A percentile compares a stretch with the other conserved stretches of the same genome.
Conservation (phyloP, 2,113 vertebrate genomes). For the Scomber scombrus region DNA sequence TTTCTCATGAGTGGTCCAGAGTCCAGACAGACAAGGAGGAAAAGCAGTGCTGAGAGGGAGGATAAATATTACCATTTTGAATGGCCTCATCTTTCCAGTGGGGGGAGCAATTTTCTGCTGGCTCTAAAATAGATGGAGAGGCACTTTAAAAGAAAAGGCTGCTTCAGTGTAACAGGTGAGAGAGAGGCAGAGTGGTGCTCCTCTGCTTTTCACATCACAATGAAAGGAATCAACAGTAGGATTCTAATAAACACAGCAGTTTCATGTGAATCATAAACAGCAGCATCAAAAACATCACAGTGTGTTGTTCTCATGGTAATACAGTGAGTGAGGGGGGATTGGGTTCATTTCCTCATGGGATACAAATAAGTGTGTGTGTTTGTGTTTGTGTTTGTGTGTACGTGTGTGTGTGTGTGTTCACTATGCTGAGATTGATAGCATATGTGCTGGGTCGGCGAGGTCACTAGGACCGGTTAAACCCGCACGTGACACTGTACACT, state of each 20-base stretch:
- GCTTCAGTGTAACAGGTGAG: slow-evolving; percentile 43
- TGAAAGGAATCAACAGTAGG: slow-evolving; percentile 25
- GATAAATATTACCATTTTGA: slow-evolving; percentile 80
- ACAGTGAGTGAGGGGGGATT: not conserved
- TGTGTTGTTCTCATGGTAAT: not conserved
- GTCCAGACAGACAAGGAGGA: slow-evolving; percentile 52
- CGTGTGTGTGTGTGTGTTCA: slow-evolving; percentile 10
- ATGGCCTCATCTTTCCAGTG: slow-evolving; percentile 83
- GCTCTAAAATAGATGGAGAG: slow-evolving; percentile 81
- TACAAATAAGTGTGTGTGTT: not conserved
- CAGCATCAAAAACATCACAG: slow-evolving; percentile 30
- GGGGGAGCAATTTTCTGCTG: slow-evolving; percentile 82
- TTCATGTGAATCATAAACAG: not conserved
- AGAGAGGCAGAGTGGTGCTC: slow-evolving; percentile 8
- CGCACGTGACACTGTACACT: not conserved
- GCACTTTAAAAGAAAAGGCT: slow-evolving; percentile 57
- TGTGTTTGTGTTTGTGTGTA: not conserved
- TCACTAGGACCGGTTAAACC: slow-evolving; percentile 8
- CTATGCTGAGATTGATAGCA: not conserved
- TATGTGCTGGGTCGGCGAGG: slow-evolving; percentile 16
- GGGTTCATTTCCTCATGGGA: not conserved
- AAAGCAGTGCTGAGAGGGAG: slow-evolving; percentile 54
- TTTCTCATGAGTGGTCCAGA: not conserved
- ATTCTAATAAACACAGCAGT: slow-evolving; percentile 24
- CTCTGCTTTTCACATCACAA: slow-evolving; percentile 22